A percentile compares a stretch with the other conserved stretches of the same genome.
phyloP scores from a whole-genome alignment of 2,888 invertebrate species.

The Blastobasis adustella region DNA sequence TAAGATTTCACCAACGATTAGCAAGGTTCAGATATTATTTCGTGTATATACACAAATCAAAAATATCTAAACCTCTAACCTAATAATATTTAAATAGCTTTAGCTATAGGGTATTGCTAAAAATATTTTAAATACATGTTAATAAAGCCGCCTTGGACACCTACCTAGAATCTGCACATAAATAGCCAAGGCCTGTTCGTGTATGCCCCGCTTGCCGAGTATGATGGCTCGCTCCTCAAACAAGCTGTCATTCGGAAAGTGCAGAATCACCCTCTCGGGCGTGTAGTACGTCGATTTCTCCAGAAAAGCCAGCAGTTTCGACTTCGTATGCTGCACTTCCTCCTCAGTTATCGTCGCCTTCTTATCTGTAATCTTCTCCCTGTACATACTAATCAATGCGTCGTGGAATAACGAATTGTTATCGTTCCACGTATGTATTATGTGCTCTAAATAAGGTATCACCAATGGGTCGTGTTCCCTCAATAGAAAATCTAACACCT shows the following conservation, averaged over 20 bases:
- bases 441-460: slow-evolving; percentile 95
- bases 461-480: slow-evolving; percentile 86
- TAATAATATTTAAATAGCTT: too few relatives aligned
- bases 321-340: slow-evolving; percentile 53
- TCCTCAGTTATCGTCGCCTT: slow-evolving; percentile 47
- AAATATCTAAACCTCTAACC: too few relatives aligned
- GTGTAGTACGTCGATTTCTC: slow-evolving; percentile 87
- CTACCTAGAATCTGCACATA: slow-evolving; percentile 88
- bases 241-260: slow-evolving; percentile 89
- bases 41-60: too few relatives aligned
- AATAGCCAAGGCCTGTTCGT: slow-evolving; percentile 94
- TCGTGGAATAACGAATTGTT: slow-evolving; percentile 91
- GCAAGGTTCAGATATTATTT: too few relatives aligned
- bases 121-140: too few relatives aligned
- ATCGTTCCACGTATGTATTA: slow-evolving; percentile 93
- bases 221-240: slow-evolving; percentile 97
- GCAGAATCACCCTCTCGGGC: slow-evolving; percentile 88
- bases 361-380: slow-evolving; percentile 78
- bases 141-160: slow-evolving; percentile 6
- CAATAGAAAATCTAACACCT: slow-evolving; percentile 91
- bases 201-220: slow-evolving; percentile 90
- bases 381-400: slow-evolving; percentile 90
- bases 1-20: too few relatives aligned
- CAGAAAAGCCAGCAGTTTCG: slow-evolving; percentile 84
- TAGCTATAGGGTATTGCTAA: too few relatives aligned